Evolutionary conservation across 2,797 vertebrate species (phyloP).

Genomic region (Telmatherina bonti): DNA sequence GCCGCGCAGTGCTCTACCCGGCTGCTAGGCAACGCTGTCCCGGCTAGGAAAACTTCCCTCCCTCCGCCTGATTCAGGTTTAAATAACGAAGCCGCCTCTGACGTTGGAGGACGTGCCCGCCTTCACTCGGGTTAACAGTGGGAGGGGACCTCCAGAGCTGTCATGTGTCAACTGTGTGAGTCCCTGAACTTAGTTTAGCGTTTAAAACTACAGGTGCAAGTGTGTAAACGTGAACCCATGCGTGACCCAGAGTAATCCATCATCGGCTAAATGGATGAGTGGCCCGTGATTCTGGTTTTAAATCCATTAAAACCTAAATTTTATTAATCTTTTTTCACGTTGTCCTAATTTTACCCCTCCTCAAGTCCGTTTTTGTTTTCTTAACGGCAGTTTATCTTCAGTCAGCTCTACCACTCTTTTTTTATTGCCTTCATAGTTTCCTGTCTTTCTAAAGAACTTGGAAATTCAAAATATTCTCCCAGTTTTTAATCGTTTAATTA

Average conservation of each 20-base stretch:
- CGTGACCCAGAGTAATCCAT: no score
- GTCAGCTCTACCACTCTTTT: neutral
- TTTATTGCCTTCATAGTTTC: no score
- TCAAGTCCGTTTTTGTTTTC: neutral
- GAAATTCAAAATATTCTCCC: no score
- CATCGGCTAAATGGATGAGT: neutral
- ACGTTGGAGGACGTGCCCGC: constrained; percentile 68
- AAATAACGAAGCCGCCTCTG: constrained; percentile 78
- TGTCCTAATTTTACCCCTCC: neutral
- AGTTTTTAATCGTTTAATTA: no score
- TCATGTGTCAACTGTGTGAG: neutral
- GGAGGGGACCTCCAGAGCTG: constrained; percentile 27
- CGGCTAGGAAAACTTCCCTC: constrained; percentile 61
- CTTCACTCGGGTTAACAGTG: constrained; percentile 29
- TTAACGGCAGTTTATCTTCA: neutral
- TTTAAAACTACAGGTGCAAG: neutral
- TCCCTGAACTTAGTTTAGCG: neutral
- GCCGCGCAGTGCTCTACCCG: constrained; percentile 43
- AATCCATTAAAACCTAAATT: neutral
- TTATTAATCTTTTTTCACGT: neutral
- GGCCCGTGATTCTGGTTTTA: neutral
- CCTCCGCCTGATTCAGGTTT: constrained; percentile 68
- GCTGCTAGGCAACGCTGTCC: constrained; percentile 77
- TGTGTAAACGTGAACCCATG: no score
- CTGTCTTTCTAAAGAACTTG: no score